These are phyloP conservation scores for Jordanella pulchra DNA, from an alignment of 2,797 vertebrate genomes.

Conservation along the genomic window DNA sequence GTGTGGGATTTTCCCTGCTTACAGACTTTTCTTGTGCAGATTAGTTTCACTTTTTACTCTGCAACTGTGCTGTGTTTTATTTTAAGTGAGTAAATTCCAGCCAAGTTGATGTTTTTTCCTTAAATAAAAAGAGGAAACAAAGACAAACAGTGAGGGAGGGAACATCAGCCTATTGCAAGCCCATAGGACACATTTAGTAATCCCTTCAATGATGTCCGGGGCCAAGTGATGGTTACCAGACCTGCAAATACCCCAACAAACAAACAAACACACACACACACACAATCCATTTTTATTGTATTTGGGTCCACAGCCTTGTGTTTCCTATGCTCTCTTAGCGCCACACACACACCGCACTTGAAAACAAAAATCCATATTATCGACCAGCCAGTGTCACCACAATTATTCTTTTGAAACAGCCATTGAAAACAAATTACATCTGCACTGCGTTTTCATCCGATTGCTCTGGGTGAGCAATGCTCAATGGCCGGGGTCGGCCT, in stretches of 20 bases:
- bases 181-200: constrained; percentile 90
- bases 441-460: constrained; percentile 99
- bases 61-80: constrained; percentile 57
- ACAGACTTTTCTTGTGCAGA: constrained; percentile 1
- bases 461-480: constrained; percentile 96
- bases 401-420: constrained; percentile 99
- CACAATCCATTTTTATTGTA: constrained; percentile 98
- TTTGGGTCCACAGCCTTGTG: constrained; percentile 93
- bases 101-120: constrained; percentile 77
- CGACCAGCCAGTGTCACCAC: constrained; percentile 98
- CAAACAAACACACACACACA: constrained; percentile 73
- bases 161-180: constrained; percentile 59
- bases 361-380: constrained; percentile 99
- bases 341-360: constrained; percentile 98
- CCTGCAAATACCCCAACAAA: constrained; percentile 85
- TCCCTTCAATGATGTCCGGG: constrained; percentile 91
- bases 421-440: constrained; percentile 99
- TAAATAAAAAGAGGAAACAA: constrained; percentile 70
- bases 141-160: constrained; percentile 68
- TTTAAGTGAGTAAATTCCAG: constrained; percentile 79
- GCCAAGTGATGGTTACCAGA: constrained; percentile 89
- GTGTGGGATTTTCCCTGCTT: background rate
- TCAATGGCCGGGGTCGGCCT: constrained; percentile 75
- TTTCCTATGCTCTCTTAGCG: constrained; percentile 96
- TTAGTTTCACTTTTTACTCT: constrained; percentile 29